Conservation (phyloP, 2,113 vertebrate genomes). For the Limnothrissa miodon region DNA sequence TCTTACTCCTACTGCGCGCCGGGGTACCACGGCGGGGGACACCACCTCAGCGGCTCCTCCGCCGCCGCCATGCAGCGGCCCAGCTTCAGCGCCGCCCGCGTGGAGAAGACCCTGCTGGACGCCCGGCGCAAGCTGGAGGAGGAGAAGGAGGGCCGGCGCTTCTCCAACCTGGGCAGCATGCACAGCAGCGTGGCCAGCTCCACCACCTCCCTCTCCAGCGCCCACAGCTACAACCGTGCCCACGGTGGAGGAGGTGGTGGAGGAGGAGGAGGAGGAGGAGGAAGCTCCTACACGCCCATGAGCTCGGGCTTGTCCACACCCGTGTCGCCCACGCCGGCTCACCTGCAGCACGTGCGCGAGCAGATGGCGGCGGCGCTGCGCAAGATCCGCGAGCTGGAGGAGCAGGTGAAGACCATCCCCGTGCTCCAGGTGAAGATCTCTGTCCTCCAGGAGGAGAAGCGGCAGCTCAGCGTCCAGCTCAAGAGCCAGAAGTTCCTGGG, state of each 20-base stretch:
- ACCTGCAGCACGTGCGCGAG: constrained; percentile 86
- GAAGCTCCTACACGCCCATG: constrained; percentile 73
- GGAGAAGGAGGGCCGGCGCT: constrained; percentile 73
- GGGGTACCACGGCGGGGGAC: constrained; percentile 66
- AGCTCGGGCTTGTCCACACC: constrained; percentile 86
- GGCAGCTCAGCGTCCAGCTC: constrained; percentile 87
- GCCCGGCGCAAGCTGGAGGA: constrained; percentile 83
- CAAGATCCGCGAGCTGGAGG: constrained; percentile 85
- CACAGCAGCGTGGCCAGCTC: constrained; percentile 79
- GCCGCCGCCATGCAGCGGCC: constrained; percentile 66
- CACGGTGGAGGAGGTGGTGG: constrained; percentile 57
- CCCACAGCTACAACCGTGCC: constrained; percentile 70
- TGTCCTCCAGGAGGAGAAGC: constrained; percentile 87
- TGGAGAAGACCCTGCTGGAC: constrained; percentile 87
- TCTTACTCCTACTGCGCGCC: constrained; percentile 88
- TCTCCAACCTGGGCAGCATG: constrained; percentile 77
- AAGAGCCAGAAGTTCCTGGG: constrained; percentile 89
- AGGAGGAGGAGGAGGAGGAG: constrained; percentile 46
- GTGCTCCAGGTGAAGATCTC: constrained; percentile 90
- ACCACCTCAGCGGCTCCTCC: not conserved
- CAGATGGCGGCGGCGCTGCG: constrained; percentile 85
- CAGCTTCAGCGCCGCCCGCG: constrained; percentile 77
- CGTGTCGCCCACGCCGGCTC: constrained; percentile 80
- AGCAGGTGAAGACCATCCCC: constrained; percentile 90
- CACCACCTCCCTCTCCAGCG: constrained; percentile 79